Conservation (phyloP, 1,140 invertebrate genomes). For the Oreohelix idahoensis region DNA sequence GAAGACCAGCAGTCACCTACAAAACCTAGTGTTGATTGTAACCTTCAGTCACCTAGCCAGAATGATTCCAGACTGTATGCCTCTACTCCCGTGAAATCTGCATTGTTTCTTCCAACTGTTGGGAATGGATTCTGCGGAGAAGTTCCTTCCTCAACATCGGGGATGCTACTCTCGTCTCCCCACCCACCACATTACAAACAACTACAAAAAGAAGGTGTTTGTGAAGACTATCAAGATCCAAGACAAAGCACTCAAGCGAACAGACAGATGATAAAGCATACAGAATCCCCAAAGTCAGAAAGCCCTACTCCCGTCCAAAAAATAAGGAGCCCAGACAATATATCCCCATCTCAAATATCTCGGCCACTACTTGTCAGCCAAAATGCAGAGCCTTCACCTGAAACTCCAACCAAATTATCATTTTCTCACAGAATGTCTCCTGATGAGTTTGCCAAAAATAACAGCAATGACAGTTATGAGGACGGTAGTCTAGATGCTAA, state of each 20-base stretch:
- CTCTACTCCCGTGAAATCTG: background rate
- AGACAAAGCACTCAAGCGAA: background rate
- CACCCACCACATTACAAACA: background rate
- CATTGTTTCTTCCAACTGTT: background rate
- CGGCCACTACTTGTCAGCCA: background rate
- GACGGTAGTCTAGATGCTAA: constrained; percentile 1
- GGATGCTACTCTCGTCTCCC: background rate
- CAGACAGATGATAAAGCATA: too few relatives aligned
- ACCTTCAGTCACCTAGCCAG: background rate
- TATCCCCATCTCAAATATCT: background rate
- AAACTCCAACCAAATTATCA: background rate
- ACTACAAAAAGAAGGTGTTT: background rate
- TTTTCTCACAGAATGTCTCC: background rate
- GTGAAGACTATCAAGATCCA: background rate
- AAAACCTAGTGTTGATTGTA: background rate
- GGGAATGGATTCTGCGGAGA: background rate
- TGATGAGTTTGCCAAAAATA: background rate
- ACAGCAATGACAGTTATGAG: background rate
- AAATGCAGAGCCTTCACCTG: background rate
- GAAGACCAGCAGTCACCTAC: background rate
- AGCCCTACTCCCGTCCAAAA: background rate
- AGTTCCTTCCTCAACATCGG: background rate
- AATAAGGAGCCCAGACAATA: background rate
- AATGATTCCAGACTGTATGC: background rate
- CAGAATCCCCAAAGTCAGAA: background rate